These are phyloP conservation scores for Ormyrus pomaceus DNA, from an alignment of 2,888 invertebrate genomes.

Conservation along the genomic window DNA sequence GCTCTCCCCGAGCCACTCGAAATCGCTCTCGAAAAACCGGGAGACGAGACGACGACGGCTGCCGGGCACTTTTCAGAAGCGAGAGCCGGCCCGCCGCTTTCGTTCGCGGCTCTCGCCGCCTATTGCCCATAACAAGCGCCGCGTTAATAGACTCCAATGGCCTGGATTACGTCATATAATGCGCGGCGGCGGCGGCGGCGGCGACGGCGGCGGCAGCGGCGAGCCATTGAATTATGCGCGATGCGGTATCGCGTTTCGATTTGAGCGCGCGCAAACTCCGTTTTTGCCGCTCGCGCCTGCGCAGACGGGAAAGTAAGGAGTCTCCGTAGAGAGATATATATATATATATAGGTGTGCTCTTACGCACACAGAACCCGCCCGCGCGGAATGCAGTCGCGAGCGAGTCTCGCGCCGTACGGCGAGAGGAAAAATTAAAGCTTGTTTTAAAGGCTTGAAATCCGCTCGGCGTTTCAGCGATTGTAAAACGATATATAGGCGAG, in stretches of 20 bases:
- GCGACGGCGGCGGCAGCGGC: not conserved
- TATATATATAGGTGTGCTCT: not conserved
- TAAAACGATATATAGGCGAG: constrained; percentile 39
- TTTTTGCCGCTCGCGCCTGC: constrained; percentile 30
- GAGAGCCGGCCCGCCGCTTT: too few species aligned
- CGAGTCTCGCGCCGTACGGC: not conserved
- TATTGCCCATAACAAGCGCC: constrained; percentile 50
- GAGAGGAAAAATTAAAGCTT: constrained; percentile 50
- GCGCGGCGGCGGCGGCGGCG: constrained; percentile 4
- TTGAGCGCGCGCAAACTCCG: constrained; percentile 6
- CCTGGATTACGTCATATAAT: constrained; percentile 54
- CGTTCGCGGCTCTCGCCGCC: constrained; percentile 4
- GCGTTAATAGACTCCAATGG: constrained; percentile 52
- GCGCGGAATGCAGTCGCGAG: constrained; percentile 54
- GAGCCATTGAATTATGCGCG: constrained; percentile 52
- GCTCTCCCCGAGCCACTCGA: not conserved
- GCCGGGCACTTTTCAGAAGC: too few species aligned
- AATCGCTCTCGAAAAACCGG: too few species aligned
- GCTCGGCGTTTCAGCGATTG: constrained; percentile 45
- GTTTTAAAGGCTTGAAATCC: constrained; percentile 43
- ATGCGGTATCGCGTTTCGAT: constrained; percentile 49
- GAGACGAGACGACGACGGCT: too few species aligned
- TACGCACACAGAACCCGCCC: constrained; percentile 9
- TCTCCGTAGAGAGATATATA: not conserved
- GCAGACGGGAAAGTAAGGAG: not conserved